Conservation (phyloP, 2,888 invertebrate genomes). For the Ischnura elegans region DNA sequence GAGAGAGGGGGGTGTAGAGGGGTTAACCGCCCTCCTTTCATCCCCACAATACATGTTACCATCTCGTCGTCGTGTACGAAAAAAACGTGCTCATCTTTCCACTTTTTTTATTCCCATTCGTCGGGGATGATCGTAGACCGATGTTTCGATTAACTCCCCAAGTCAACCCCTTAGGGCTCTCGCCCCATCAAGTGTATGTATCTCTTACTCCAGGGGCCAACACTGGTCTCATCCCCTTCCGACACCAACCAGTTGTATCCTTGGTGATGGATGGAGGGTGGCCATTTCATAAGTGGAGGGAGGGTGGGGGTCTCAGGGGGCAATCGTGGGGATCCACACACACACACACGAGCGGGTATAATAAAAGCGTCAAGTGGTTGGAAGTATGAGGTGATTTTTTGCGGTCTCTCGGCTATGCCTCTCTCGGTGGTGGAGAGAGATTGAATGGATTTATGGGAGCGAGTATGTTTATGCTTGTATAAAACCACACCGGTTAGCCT, state of each 20-base stretch:
- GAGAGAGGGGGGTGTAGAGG: no score
- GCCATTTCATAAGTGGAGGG: neutral
- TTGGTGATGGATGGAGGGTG: neutral
- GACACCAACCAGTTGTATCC: neutral
- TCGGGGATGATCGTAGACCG: neutral
- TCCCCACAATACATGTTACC: neutral
- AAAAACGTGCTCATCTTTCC: neutral
- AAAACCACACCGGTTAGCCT: neutral
- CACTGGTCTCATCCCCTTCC: neutral
- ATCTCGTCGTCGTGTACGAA: neutral
- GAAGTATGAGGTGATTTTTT: neutral
- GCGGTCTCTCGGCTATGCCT: neutral
- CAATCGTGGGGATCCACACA: constrained; percentile 1
- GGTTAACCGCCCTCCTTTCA: constrained; percentile 16
- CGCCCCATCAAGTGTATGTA: neutral
- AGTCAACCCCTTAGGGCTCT: neutral
- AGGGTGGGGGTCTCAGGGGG: neutral
- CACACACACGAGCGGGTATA: neutral
- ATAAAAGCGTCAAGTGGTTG: constrained; percentile 19
- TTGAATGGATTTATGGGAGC: neutral
- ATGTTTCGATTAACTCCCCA: constrained; percentile 53
- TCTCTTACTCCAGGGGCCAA: neutral
- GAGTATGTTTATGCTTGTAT: neutral
- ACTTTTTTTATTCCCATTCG: constrained; percentile 9
- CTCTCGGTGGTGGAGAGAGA: neutral